These are phyloP conservation scores for Gasterosteus nipponicus DNA, from an alignment of 2,113 vertebrate species.

Conservation along the genomic window DNA sequence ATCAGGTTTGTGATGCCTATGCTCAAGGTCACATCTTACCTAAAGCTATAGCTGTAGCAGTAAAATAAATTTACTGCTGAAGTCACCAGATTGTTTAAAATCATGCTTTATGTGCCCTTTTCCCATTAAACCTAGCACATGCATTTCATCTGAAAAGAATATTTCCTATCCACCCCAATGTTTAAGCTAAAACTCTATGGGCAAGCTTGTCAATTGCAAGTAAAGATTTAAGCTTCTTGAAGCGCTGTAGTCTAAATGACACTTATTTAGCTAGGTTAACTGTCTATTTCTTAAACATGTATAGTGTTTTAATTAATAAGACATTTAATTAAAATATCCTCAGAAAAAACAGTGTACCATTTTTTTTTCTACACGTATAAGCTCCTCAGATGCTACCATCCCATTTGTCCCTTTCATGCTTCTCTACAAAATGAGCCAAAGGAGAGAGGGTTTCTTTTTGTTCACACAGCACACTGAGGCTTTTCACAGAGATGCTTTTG, in stretches of 20 bases:
- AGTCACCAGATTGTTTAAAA: not conserved
- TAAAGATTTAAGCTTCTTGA: not conserved
- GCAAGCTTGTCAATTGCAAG: not conserved
- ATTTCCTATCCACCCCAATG: not conserved
- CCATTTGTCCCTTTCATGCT: slow-evolving; percentile 29
- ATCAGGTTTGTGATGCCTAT: not conserved
- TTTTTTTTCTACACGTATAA: not conserved
- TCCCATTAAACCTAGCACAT: not conserved
- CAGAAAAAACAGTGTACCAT: not conserved
- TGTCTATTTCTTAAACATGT: not conserved
- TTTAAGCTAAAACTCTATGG: not conserved
- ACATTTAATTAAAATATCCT: slow-evolving; percentile 1
- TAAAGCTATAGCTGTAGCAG: not conserved
- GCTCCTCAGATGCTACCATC: slow-evolving; percentile 18
- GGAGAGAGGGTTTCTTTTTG: slow-evolving; percentile 8
- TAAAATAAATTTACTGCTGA: not conserved
- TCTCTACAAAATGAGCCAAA: slow-evolving; percentile 34
- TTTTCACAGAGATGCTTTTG: slow-evolving; percentile 60
- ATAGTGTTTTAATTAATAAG: not conserved
- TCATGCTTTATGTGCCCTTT: not conserved
- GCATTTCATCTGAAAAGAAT: not conserved
- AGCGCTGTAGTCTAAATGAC: not conserved
- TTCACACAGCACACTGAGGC: slow-evolving; percentile 50
- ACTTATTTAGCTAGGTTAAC: not conserved
- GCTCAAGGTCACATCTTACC: not conserved